These are phyloP conservation scores for Galeopterus variegatus DNA, from an alignment of 2,113 vertebrate species.

Conservation along the genomic window DNA sequence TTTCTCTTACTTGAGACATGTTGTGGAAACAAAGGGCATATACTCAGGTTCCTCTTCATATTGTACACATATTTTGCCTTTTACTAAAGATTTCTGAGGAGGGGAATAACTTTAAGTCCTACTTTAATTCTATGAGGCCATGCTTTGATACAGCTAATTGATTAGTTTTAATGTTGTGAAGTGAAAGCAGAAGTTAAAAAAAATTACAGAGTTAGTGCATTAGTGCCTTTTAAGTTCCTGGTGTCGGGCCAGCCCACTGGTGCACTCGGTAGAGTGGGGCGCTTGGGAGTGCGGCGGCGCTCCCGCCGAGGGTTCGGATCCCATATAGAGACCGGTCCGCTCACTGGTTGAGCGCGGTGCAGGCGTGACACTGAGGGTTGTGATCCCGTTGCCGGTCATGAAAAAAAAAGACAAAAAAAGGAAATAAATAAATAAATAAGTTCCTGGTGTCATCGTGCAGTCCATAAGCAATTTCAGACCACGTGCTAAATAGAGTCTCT, in stretches of 20 bases:
- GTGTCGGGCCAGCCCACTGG: no score
- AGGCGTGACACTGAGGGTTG: no score
- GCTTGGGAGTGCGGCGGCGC: no score
- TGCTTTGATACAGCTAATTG: background rate
- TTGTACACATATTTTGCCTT: background rate
- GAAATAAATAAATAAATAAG: no score
- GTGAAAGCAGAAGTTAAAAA: constrained; percentile 20
- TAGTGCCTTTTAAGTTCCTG: background rate
- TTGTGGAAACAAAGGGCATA: background rate
- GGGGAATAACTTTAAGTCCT: background rate
- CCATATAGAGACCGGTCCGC: no score
- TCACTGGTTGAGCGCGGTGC: no score
- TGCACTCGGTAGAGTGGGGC: no score
- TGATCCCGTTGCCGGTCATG: no score
- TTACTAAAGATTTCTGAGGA: background rate
- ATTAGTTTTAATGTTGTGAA: constrained; percentile 38
- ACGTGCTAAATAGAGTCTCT: background rate
- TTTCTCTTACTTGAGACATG: background rate
- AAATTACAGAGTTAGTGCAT: background rate
- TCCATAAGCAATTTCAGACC: background rate
- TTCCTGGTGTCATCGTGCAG: background rate
- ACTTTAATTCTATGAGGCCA: background rate
- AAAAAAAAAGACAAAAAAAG: no score
- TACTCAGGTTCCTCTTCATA: background rate
- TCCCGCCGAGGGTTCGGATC: no score